Percentiles rank a stretch among this genome's conserved stretches.
Conservation (phyloP, 2,888 invertebrate species). For the Plemyria rubiginata region DNA sequence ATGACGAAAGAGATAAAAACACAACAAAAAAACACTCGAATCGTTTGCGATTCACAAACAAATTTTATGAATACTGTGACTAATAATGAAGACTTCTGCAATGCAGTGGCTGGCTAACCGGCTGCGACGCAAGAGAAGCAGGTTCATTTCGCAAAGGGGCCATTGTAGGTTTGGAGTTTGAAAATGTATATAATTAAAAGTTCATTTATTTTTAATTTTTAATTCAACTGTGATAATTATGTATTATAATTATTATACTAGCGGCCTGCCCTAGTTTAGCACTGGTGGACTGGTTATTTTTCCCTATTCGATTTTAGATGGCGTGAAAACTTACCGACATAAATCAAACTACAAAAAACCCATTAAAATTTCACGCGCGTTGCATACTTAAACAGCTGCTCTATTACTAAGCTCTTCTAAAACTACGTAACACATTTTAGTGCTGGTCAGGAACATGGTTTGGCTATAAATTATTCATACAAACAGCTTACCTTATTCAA, state of each 20-base stretch:
- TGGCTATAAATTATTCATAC: slow-evolving; percentile 40
- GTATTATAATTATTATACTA: too few species aligned
- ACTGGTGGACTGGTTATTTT: too few species aligned
- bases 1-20: slow-evolving; percentile 4
- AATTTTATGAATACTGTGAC: background rate
- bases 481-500: slow-evolving; percentile 59
- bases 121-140: too few species aligned
- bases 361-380: background rate
- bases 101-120: too few species aligned
- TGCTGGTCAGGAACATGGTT: slow-evolving; percentile 33
- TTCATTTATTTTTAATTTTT: too few species aligned
- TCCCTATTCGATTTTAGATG: background rate
- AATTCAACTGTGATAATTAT: too few species aligned
- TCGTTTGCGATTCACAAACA: background rate
- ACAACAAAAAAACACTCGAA: background rate
- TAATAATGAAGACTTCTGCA: too few species aligned
- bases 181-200: too few species aligned
- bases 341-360: slow-evolving; percentile 15
- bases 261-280: too few species aligned
- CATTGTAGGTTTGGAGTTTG: too few species aligned
- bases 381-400: slow-evolving; percentile 8
- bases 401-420: slow-evolving; percentile 20
- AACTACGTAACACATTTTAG: slow-evolving; percentile 30
- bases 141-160: too few species aligned
- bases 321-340: background rate